Base-by-base conservation (phyloP, 2,888 invertebrate species). In the Balanococcus diminutus region DNA sequence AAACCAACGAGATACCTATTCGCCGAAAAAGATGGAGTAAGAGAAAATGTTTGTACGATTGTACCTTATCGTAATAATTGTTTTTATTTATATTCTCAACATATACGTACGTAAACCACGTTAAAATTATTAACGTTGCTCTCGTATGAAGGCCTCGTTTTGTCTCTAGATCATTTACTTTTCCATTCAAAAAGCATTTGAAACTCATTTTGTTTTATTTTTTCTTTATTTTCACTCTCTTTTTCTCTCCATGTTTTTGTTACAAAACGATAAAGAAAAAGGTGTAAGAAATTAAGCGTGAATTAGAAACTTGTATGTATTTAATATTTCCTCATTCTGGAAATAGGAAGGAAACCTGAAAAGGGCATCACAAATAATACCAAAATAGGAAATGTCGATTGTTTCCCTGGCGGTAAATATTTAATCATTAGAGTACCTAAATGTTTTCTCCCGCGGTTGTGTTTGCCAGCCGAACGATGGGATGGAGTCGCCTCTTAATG, bases 381-480 rank as follows among this genome's bases (percentile, higher is more conserved):
- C 22, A 14, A n/a, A 67, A 14, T 31, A 31, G 5, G 28, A 67
- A 28, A 67, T 67, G 67, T 67, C 67, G 67, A 67, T 67, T 67
- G 28, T 25, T 67, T 67, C 67, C 61, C 42, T 31, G 3, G 67
- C 67, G 67, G 67, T 67, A 67, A 67, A 67, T 67, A 67, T 67
- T 28, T 67, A 67, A 67, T 67, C 67, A 67, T 67, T 67, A 67
- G 11, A 11, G 28, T 67, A 67, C 22, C 56, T 56, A 56, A 56
- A 56, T 67, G 28, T 67, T 67, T 67, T 67, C 67, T 67, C 67
- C 46, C 8, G 36, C 8, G 22, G 22, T 28, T 14, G 67, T 67
- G 67, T 67, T 28, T 16, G 5, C 9, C 2, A 67, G 2, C 67
- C 67, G 16, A 19, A 28, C 67, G 3, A 25, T 28, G 3, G 28